Base-by-base conservation (phyloP, 2,888 invertebrate genomes). In the Chymomyza amoena region DNA sequence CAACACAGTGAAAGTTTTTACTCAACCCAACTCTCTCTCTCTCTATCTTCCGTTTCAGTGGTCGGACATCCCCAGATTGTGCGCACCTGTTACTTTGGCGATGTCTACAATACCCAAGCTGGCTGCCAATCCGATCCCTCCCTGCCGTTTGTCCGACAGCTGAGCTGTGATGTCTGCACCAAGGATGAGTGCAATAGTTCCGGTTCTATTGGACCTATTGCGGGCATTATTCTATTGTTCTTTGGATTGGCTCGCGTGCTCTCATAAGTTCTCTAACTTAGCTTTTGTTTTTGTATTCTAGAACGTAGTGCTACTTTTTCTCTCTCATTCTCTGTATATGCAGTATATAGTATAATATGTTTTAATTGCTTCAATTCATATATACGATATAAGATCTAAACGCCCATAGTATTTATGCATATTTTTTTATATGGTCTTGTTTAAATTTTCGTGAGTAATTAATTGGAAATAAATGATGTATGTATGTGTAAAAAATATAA, bases 161-260 rank as follows among this genome's bases (percentile, higher is more conserved):
- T 90, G 59, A 75, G 81, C 51, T 91, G 91, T 60, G 86, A 90
- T 36, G 90, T 91, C 6, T 91, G 91, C 73, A 67, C 75, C 39
- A 77, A 79, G 56, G 82, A 91, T 64, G 78, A 86, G 64, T 91
- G 91, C 75, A 91, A 91, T 56, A 80, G 90, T n/a, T 84, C 91
- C 61, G 69, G 81, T 28, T 67, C 81, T 51, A 57, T 84, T 52
- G 81, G 80, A 16, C 90, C 90, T 28, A 80, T 90, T 60, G 88
- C 83, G 6, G 76, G 79, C 1, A 85, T 89, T 4, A 84, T 91
- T 54, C 64, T 90, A 2, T 20, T 90, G 6, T 87, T 89, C 76
- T 89, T 91, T 62, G 87, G 80, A 2, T 68, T 91, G 56, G 88
- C 91, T n/a, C 91, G 89, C 4, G 39, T 45, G 39, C 39, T 45